Percentiles rank a stretch among this genome's conserved stretches.
phyloP scores from a whole-genome alignment of 2,888 invertebrate species.

The Volucella inanis region DNA sequence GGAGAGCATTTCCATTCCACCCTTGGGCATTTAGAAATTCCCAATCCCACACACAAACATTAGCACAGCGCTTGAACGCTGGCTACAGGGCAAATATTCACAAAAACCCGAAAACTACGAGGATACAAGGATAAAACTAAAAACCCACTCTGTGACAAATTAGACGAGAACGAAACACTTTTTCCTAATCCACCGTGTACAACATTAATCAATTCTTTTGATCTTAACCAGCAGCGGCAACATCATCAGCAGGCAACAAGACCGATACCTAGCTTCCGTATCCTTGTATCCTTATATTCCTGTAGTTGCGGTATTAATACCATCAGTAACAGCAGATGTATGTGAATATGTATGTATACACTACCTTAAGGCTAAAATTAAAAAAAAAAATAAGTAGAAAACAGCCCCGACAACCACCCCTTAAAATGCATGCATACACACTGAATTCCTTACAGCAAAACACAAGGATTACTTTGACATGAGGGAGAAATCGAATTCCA shows the following conservation, averaged over 20 bases:
- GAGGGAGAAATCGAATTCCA: background rate
- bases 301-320: slow-evolving; percentile 15
- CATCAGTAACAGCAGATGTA: slow-evolving; percentile 52
- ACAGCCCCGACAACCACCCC: slow-evolving; percentile 31
- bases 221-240: slow-evolving; percentile 56
- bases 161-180: slow-evolving; percentile 72
- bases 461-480: slow-evolving; percentile 32
- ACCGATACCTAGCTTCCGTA: slow-evolving; percentile 4
- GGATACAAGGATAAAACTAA: slow-evolving; percentile 15
- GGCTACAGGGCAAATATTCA: too few species aligned
- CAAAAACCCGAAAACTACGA: slow-evolving; percentile 35
- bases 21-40: slow-evolving; percentile 44
- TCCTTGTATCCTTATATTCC: slow-evolving; percentile 33
- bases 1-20: slow-evolving; percentile 42
- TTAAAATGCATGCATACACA: slow-evolving; percentile 47
- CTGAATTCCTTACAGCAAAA: slow-evolving; percentile 23
- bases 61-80: slow-evolving; percentile 32
- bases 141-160: slow-evolving; percentile 69
- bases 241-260: slow-evolving; percentile 8
- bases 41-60: slow-evolving; percentile 65
- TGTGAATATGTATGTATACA: background rate
- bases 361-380: slow-evolving; percentile 52
- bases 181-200: slow-evolving; percentile 76
- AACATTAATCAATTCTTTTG: slow-evolving; percentile 78
- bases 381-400: slow-evolving; percentile 19